Evolutionary conservation across 2,113 vertebrate genomes (phyloP).

Genomic region (Sardina pilchardus): DNA sequence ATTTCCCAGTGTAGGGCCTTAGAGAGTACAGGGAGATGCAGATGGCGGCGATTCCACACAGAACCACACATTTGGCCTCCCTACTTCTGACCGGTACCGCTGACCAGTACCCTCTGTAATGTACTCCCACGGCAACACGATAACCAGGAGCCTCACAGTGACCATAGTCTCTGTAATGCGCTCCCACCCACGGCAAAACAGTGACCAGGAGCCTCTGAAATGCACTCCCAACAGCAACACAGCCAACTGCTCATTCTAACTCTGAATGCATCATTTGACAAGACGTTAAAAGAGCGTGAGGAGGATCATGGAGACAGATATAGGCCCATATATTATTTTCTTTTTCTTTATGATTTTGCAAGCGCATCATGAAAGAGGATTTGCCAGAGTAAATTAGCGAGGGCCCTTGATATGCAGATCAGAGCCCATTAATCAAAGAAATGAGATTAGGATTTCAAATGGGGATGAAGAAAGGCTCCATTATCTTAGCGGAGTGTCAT

Average conservation of each 20-base stretch:
- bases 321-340: slow-evolving; percentile 55
- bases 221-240: not conserved
- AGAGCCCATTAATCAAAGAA: slow-evolving; percentile 80
- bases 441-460: slow-evolving; percentile 83
- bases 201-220: too few species aligned
- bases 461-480: slow-evolving; percentile 81
- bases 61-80: too few species aligned
- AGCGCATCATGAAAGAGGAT: slow-evolving; percentile 52
- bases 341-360: slow-evolving; percentile 34
- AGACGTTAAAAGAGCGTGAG: not conserved
- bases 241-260: slow-evolving; percentile 40
- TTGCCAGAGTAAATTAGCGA: slow-evolving; percentile 73
- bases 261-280: slow-evolving; percentile 30
- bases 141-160: too few species aligned
- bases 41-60: too few species aligned
- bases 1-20: too few species aligned
- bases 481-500: slow-evolving; percentile 80
- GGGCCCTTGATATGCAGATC: slow-evolving; percentile 82
- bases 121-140: too few species aligned
- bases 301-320: slow-evolving; percentile 68
- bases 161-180: too few species aligned
- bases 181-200: too few species aligned
- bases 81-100: too few species aligned
- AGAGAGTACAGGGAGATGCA: too few species aligned
- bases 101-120: too few species aligned